Evolutionary conservation across 2,888 invertebrate species (phyloP).

Genomic region (Drosophila multiciliata): DNA sequence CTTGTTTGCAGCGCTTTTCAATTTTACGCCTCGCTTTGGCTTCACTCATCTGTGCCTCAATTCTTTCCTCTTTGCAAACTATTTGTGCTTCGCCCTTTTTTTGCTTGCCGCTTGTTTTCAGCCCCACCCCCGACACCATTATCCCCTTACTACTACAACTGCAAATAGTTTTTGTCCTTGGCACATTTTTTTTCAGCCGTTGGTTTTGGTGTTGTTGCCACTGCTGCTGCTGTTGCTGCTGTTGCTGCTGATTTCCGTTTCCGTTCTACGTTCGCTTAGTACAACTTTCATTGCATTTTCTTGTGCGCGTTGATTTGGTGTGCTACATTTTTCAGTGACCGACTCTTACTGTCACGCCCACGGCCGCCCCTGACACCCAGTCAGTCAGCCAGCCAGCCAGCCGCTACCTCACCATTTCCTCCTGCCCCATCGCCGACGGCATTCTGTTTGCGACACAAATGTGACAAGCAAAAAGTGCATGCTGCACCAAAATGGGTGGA

Average conservation of each 20-base stretch:
- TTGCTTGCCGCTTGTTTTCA: conserved; percentile 28
- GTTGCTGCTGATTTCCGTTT: conserved; percentile 79
- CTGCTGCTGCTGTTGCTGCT: conserved; percentile 21
- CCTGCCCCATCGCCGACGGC: conserved; percentile 38
- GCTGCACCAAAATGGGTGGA: conserved; percentile 73
- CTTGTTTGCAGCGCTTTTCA: conserved; percentile 74
- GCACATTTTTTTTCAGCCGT: conserved; percentile 66
- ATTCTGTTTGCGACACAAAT: conserved; percentile 83
- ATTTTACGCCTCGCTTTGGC: conserved; percentile 74
- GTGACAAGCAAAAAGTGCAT: conserved; percentile 82
- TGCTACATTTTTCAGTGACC: conserved; percentile 64
- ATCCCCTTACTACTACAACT: conserved; percentile 32
- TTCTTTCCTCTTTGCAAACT: conserved; percentile 34
- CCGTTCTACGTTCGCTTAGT: conserved; percentile 77
- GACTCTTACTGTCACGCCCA: conserved; percentile 50
- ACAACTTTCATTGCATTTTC: conserved; percentile 78
- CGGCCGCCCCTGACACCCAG: conserved; percentile 9
- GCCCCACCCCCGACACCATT: neutral
- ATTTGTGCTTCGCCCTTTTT: conserved; percentile 20
- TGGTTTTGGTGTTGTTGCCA: conserved; percentile 24
- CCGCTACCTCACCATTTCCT: neutral
- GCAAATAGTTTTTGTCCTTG: conserved; percentile 81
- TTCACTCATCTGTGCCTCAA: conserved; percentile 60
- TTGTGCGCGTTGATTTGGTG: conserved; percentile 73
- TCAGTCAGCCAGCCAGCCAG: conserved; percentile 2